Evolutionary conservation across 2,888 invertebrate genomes (phyloP).

Genomic region (Lamproptera curius): DNA sequence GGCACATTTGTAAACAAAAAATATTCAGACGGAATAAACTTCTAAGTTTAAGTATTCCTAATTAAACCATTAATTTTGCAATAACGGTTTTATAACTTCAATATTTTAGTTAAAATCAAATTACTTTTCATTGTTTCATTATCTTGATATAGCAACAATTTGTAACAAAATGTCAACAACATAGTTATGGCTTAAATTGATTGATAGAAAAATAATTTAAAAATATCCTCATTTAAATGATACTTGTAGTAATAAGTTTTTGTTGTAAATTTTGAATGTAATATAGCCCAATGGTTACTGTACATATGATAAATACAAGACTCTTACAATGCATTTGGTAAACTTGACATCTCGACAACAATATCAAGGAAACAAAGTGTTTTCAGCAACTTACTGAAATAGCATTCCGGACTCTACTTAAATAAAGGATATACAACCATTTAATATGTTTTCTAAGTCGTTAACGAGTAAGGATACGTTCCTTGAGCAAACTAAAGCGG

Average conservation of each 20-base stretch:
- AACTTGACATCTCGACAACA: conserved; percentile 43
- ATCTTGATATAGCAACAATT: conserved; percentile 1
- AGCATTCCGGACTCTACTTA: background rate
- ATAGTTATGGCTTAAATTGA: conserved; percentile 13
- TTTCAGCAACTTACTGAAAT: conserved; percentile 18
- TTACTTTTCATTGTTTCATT: no score
- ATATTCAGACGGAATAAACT: no score
- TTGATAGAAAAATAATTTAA: background rate
- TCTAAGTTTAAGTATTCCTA: no score
- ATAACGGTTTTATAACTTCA: no score
- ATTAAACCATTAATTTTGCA: no score
- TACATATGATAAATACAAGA: conserved; percentile 19
- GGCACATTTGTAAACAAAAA: no score
- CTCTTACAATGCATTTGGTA: conserved; percentile 28
- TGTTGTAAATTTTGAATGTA: conserved; percentile 5
- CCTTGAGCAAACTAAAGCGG: conserved; percentile 93
- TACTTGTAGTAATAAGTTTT: conserved; percentile 5
- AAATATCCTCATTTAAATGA: conserved; percentile 3
- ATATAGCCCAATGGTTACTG: conserved; percentile 23
- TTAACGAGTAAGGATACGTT: conserved; percentile 85
- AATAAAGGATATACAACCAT: conserved; percentile 29
- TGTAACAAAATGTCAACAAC: conserved; percentile 12
- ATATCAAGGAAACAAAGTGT: conserved; percentile 56
- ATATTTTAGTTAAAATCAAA: no score
- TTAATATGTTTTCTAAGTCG: conserved; percentile 62